Conservation (phyloP, 2,797 vertebrate species). For the Epinephelus awoara region DNA sequence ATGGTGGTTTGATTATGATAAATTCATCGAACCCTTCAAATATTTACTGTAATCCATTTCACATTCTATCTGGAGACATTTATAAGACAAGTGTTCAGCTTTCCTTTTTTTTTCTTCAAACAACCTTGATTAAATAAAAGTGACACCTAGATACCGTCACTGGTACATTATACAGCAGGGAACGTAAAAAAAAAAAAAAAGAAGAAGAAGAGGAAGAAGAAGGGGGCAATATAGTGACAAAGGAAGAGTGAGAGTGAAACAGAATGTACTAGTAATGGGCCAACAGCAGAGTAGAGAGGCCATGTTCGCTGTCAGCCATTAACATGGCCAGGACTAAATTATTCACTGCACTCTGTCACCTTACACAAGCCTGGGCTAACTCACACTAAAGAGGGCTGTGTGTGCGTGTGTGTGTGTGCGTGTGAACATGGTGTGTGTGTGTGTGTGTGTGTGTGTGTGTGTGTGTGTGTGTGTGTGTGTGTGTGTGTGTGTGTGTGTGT, state of each 20-base stretch:
- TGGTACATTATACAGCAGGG: neutral
- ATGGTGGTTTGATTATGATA: neutral
- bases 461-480: slow-evolving; percentile 17
- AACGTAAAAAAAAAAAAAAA: neutral
- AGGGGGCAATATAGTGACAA: slow-evolving; percentile 15
- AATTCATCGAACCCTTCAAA: neutral
- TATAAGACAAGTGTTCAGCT: neutral
- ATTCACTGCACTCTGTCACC: slow-evolving; percentile 81
- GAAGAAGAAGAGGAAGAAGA: neutral
- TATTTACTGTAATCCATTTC: neutral
- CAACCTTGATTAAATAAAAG: neutral
- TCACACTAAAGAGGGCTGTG: slow-evolving; percentile 65
- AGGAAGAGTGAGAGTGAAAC: slow-evolving; percentile 76
- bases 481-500: slow-evolving; percentile 22
- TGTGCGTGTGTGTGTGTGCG: slow-evolving; percentile 19
- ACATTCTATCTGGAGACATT: neutral
- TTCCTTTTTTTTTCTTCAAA: neutral
- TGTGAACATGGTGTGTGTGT: neutral
- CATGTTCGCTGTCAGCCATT: slow-evolving; percentile 81
- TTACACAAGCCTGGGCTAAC: slow-evolving; percentile 77
- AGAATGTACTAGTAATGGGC: slow-evolving; percentile 72
- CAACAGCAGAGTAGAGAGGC: slow-evolving; percentile 71
- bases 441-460: slow-evolving; percentile 35
- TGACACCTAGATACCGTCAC: slow-evolving; percentile 4
- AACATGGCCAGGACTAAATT: slow-evolving; percentile 81